A percentile compares a stretch with the other conserved stretches of the same genome.
Evolutionary conservation across 1,140 invertebrate genomes (phyloP).

Genomic region (Portunus trituberculatus): DNA sequence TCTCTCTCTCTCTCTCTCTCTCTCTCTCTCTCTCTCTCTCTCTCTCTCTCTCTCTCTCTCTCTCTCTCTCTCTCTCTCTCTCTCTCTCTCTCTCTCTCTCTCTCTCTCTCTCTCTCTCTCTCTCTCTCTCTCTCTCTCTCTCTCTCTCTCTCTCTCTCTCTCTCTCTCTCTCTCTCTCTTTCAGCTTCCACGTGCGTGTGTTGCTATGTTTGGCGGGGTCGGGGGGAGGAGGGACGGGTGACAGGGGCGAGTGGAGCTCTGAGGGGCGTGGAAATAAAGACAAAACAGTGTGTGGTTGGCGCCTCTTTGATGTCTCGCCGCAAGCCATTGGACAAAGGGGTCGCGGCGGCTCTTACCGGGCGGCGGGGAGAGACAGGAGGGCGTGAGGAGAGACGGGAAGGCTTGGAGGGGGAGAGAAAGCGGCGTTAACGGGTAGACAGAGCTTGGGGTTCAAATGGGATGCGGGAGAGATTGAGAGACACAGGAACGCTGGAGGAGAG

Average conservation of each 20-base stretch:
- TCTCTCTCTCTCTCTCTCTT: no score
- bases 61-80: slow-evolving; percentile 1
- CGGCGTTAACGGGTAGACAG: no score
- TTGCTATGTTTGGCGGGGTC: no score
- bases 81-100: slow-evolving; percentile 35
- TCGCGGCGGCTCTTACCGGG: background rate
- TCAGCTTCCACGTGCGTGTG: no score
- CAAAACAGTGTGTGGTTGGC: background rate
- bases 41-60: background rate
- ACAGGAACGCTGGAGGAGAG: background rate
- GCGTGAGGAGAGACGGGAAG: background rate
- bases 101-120: background rate
- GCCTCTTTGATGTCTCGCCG: slow-evolving; percentile 3
- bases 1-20: background rate
- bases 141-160: no score
- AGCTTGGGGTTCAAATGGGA: no score
- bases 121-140: no score
- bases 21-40: background rate
- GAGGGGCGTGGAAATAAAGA: background rate
- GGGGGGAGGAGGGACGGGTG: background rate
- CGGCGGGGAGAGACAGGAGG: no score
- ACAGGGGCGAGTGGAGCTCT: background rate
- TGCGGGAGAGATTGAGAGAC: background rate
- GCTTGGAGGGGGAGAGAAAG: background rate
- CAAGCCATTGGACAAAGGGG: slow-evolving; percentile 18